Evolutionary conservation across 2,888 invertebrate species (phyloP), one percentile per base, ranked within the genome.

Genomic region (Drosophila lutescens): DNA sequence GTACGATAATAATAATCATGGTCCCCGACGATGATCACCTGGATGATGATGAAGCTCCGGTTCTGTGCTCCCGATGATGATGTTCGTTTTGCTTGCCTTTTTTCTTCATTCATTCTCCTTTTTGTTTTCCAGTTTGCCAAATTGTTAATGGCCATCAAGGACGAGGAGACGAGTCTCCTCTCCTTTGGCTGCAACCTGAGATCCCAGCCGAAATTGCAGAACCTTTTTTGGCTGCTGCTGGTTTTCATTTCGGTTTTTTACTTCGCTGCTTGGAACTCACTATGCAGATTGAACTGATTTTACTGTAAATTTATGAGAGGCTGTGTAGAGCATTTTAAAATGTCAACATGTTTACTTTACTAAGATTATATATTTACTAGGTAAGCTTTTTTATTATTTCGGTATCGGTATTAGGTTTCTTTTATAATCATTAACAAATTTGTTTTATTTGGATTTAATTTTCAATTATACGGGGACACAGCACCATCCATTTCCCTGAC

Each of bases 91-190:
- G 5, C 26, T 26, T 26, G 26, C 26, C 26, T 26, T 26, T 13
- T 55, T 46, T 46, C 43, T 10, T 6, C 20, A 23, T 41, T 38
- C 34, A 15, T 4, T 12, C 36, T 20, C 34, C 49, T 46, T 43
- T 53, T 71, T n/a, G 40, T 40, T 40, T 50, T 40, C 26, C 53
- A 68, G 69, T 60, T 76, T 62, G 58, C 76, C 76, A 76, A 76
- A 76, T 76, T 76, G 76, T 76, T 76, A 76, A 76, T 76, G 76
- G 76, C 36, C 57, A 72, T 71, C 76, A 74, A 74, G 75, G 55
- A 60, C 50, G 56, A 55, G 55, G 15, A n/a, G 49, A n/a, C n/a
- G n/a, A 23, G 38, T 40, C 57, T 62, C n/a, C 17, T 40, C 36
- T 53, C 20, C 15, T 47, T 51, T 50, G 15, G 10, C 58, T 41